These are phyloP conservation scores for Sitobion miscanthi DNA, from an alignment of 1,140 invertebrate species.

Conservation along the genomic window DNA sequence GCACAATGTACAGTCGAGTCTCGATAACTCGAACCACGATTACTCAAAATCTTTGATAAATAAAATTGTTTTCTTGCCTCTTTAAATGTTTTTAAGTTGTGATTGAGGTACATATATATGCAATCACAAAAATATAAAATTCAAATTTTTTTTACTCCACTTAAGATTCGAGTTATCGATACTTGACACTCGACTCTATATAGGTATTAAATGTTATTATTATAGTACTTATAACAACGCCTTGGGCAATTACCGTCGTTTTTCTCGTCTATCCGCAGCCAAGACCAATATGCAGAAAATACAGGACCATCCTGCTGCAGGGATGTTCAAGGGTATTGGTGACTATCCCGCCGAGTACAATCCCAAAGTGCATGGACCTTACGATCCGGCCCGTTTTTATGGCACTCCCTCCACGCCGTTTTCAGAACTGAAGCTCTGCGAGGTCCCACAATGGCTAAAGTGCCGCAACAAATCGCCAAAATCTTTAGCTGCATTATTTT, in stretches of 20 bases:
- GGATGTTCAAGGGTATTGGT: constrained; percentile 68
- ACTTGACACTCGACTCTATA: too few relatives aligned
- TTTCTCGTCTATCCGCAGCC: background rate
- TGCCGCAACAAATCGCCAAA: constrained; percentile 80
- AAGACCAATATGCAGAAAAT: background rate
- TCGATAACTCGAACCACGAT: too few relatives aligned
- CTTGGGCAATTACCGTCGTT: background rate
- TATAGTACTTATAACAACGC: too few relatives aligned
- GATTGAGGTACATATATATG: too few relatives aligned
- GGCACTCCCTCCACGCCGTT: constrained; percentile 90
- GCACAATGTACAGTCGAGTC: background rate
- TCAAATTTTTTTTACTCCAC: too few relatives aligned
- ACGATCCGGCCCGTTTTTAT: constrained; percentile 89
- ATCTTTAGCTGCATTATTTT: constrained; percentile 70
- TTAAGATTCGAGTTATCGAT: too few relatives aligned
- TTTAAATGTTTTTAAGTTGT: too few relatives aligned
- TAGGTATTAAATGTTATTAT: too few relatives aligned
- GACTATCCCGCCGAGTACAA: constrained; percentile 90
- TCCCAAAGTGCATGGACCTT: constrained; percentile 86
- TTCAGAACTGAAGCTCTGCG: constrained; percentile 81
- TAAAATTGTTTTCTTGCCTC: too few relatives aligned
- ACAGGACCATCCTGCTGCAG: background rate
- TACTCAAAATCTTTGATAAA: too few relatives aligned
- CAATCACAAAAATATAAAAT: too few relatives aligned
- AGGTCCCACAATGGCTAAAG: constrained; percentile 83